phyloP scores from a whole-genome alignment of 2,888 invertebrate genomes.

The Microplitis manilae region DNA sequence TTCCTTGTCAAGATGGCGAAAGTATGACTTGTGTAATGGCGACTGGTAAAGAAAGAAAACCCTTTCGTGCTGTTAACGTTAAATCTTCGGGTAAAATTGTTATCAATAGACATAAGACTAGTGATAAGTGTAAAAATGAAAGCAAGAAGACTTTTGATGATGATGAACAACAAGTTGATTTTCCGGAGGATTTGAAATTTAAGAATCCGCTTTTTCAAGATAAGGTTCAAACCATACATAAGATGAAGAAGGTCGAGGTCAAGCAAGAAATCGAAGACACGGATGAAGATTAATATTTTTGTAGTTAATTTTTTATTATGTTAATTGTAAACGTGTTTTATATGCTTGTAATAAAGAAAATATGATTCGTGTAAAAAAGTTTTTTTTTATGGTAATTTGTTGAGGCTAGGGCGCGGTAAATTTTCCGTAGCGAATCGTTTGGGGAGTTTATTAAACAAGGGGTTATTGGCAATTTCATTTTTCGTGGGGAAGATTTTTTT shows the following conservation, averaged over 20 bases:
- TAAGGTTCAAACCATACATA: neutral
- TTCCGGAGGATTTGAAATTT: conserved; percentile 57
- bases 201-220: conserved; percentile 52
- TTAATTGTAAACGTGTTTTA: too few relatives aligned
- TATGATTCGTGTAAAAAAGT: too few relatives aligned
- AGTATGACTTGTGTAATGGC: conserved; percentile 56
- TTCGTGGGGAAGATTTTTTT: too few relatives aligned
- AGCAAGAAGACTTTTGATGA: conserved; percentile 23
- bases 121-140: conserved; percentile 44
- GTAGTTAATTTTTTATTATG: too few relatives aligned
- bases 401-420: too few relatives aligned
- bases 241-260: neutral
- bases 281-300: neutral
- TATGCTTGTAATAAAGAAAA: too few relatives aligned
- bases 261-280: neutral
- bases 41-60: conserved; percentile 47
- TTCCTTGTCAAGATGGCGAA: conserved; percentile 43
- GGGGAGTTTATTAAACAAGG: too few relatives aligned
- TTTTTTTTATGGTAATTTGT: too few relatives aligned
- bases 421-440: too few relatives aligned
- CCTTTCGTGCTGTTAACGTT: conserved; percentile 58
- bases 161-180: conserved; percentile 49
- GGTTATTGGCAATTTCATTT: too few relatives aligned
- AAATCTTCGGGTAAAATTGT: conserved; percentile 54
- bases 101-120: conserved; percentile 54